Evolutionary conservation across 2,113 vertebrate species (phyloP).

Genomic region (Festucalex cinctus): DNA sequence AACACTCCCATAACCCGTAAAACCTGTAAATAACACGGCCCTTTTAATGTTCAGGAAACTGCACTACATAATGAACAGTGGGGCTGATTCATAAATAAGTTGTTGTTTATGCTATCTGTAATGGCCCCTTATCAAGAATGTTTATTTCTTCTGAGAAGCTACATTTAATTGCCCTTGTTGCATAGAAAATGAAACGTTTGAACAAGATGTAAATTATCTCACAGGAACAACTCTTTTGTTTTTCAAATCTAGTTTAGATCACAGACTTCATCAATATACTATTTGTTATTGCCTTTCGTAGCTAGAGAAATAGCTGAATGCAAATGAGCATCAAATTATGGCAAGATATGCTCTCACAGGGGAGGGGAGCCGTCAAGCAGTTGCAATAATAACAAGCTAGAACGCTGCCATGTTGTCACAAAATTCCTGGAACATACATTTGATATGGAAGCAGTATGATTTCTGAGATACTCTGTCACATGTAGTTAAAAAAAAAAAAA

Average conservation of each 20-base stretch:
- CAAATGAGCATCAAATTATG: slow-evolving; percentile 7
- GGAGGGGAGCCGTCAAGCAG: not conserved
- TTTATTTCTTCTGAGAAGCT: slow-evolving; percentile 35
- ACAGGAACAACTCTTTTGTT: slow-evolving; percentile 13
- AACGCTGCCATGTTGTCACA: not conserved
- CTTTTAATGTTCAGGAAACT: slow-evolving; percentile 7
- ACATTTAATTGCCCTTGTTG: slow-evolving; percentile 15
- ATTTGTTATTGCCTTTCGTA: slow-evolving; percentile 14
- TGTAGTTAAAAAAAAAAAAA: not conserved
- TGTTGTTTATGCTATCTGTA: slow-evolving; percentile 44
- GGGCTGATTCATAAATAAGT: slow-evolving; percentile 27
- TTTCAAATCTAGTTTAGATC: slow-evolving; percentile 13
- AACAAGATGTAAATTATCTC: not conserved
- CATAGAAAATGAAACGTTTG: not conserved
- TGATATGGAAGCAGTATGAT: not conserved
- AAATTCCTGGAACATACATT: not conserved
- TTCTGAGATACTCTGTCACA: not conserved
- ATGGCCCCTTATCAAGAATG: slow-evolving; percentile 57
- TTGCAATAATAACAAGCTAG: slow-evolving; percentile 3
- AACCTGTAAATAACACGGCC: slow-evolving; percentile 6
- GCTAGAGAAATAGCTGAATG: slow-evolving; percentile 8
- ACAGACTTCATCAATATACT: not conserved
- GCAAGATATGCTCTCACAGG: slow-evolving; percentile 8
- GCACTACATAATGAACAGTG: slow-evolving; percentile 13
- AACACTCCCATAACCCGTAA: slow-evolving; percentile 8